These are phyloP conservation scores for Rhinogobio ventralis DNA, from an alignment of 2,797 vertebrate genomes.

Conservation along the genomic window DNA sequence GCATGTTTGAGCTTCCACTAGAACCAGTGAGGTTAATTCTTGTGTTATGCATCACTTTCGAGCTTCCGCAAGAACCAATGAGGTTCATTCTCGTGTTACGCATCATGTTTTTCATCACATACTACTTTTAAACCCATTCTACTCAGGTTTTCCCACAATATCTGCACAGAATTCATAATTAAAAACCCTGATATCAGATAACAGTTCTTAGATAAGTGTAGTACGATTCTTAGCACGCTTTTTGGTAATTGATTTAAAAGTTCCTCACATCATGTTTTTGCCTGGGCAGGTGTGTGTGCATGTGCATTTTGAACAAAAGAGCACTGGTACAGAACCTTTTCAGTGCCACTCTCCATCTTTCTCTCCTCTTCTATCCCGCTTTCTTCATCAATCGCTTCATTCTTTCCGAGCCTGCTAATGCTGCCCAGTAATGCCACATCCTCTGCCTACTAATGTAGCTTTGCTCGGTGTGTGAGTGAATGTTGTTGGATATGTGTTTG, in stretches of 20 bases:
- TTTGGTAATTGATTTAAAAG: background rate
- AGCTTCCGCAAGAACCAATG: too few relatives aligned
- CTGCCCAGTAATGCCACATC: constrained; percentile 64
- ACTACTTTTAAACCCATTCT: background rate
- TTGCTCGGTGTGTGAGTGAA: constrained; percentile 41
- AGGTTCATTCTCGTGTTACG: too few relatives aligned
- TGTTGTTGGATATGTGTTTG: constrained; percentile 13
- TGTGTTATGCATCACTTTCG: too few relatives aligned
- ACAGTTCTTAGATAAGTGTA: background rate
- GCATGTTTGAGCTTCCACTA: too few relatives aligned
- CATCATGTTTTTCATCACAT: too few relatives aligned
- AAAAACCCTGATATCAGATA: background rate
- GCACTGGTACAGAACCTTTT: constrained; percentile 44
- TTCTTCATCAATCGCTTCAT: constrained; percentile 62
- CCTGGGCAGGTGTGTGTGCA: constrained; percentile 1
- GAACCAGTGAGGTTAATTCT: too few relatives aligned
- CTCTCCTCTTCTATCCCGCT: constrained; percentile 22
- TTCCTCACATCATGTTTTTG: constrained; percentile 5
- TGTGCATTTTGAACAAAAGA: constrained; percentile 30
- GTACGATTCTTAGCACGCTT: background rate
- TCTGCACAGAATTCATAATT: background rate
- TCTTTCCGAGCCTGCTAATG: constrained; percentile 65
- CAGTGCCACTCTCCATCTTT: constrained; percentile 52
- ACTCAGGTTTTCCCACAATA: background rate
- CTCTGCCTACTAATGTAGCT: constrained; percentile 71